Evolutionary conservation across 2,797 vertebrate species (phyloP).

Genomic region (Orientallactaga sibirica): DNA sequence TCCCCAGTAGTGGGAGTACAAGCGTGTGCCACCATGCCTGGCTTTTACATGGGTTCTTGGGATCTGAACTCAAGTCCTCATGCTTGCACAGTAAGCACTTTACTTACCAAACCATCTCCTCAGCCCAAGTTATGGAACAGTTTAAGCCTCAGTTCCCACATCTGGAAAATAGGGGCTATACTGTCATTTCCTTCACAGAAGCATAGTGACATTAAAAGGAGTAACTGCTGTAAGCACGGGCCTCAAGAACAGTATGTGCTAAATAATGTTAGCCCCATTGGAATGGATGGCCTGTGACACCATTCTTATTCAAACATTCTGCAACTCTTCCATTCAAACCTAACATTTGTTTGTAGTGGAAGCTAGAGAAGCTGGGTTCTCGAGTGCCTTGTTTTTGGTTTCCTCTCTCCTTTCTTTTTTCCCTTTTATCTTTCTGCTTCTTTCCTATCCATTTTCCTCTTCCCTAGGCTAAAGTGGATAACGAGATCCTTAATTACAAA

Average conservation of each 20-base stretch:
- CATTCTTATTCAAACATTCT: background rate
- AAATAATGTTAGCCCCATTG: background rate
- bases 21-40: too few relatives aligned
- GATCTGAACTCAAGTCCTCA: too few relatives aligned
- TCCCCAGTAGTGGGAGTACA: too few relatives aligned
- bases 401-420: conserved; percentile 64
- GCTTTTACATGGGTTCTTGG: too few relatives aligned
- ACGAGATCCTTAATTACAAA: conserved; percentile 99
- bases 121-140: too few relatives aligned
- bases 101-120: background rate
- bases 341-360: background rate
- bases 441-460: conserved; percentile 86
- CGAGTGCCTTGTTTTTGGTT: conserved; percentile 47
- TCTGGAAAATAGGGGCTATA: background rate
- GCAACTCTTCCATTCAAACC: background rate
- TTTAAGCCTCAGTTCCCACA: background rate
- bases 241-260: background rate
- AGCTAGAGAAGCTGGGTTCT: background rate
- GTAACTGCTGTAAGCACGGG: background rate
- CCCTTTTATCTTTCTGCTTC: conserved; percentile 80
- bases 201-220: background rate
- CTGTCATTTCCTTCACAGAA: background rate
- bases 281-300: background rate
- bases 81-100: too few relatives aligned
- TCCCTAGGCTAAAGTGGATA: conserved; percentile 98